Base-by-base conservation (phyloP, 2,797 vertebrate genomes). In the Nasua narica region DNA sequence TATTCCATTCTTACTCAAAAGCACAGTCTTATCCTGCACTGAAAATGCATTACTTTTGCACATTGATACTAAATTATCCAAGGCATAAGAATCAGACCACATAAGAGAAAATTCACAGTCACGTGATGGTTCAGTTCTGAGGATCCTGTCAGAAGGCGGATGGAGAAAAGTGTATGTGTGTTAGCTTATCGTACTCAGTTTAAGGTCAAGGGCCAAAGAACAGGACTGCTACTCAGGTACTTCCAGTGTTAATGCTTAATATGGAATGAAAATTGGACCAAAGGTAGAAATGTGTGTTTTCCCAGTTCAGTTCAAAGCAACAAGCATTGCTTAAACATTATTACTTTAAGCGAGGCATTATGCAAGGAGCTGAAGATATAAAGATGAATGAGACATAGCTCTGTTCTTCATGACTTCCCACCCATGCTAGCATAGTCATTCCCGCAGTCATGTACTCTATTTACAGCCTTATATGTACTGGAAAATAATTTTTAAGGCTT, bases 1-100 rank as follows among this genome's bases (percentile, higher is more conserved):
- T 96, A 84, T 95, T 91, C 70, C 18, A 27, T 91, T 94, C 50
- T 93, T 91, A 77, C 14, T 94, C n/a, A 43, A 77, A n/a, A 78
- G 81, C 88, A 76, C 56, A 84, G 95, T 77, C 23, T 90, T 96
- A 77, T 58, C 65, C 43, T 95, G 46, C 54, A 87, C 32, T 97
- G 85, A 96, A 95, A 96, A 92, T 77, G 54, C 58, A 76, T 93
- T 94, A 74, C 58, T 96, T 92, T 56, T 87, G 19, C 52, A 93
- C 40, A 82, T 9, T 82, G 62, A 40, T 90, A 82, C 74, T 95
- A 87, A 90, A 23, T 93, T 97, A 76, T 21, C 46, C 77, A 70
- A 86, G 72, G 89, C 92, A 15, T 50, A 97, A 92, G 74, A 92
- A 70, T 83, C 54, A 89, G 77, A 60, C 43, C 70, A 35, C 25